Evolutionary conservation across 2,797 vertebrate species (phyloP).

Genomic region (Tapera naevia): DNA sequence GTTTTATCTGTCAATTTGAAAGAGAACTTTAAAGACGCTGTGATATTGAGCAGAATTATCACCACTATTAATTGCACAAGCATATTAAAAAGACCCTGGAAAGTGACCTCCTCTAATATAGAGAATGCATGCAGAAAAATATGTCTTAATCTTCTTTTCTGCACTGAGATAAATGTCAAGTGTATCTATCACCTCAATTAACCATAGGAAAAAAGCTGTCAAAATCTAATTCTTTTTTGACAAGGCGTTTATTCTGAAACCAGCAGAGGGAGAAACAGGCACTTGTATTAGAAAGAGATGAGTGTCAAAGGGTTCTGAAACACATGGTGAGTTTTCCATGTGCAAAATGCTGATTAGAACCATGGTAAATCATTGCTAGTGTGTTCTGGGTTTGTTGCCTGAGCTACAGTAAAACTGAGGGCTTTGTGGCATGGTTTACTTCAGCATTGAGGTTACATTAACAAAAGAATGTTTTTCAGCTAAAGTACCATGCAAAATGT

Average conservation of each 20-base stretch:
- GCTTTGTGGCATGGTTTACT: constrained; percentile 57
- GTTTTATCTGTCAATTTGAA: constrained; percentile 78
- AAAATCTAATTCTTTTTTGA: constrained; percentile 81
- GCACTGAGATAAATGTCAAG: constrained; percentile 84
- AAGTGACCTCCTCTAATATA: constrained; percentile 83
- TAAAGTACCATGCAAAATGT: constrained; percentile 46
- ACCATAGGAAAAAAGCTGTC: constrained; percentile 81
- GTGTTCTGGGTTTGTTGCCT: constrained; percentile 62
- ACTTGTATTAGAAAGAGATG: constrained; percentile 73
- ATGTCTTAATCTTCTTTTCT: constrained; percentile 83
- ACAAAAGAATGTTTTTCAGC: constrained; percentile 60
- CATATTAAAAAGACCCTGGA: constrained; percentile 83
- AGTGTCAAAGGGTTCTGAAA: constrained; percentile 71
- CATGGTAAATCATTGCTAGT: constrained; percentile 58
- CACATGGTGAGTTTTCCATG: constrained; percentile 71
- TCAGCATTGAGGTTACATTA: constrained; percentile 42
- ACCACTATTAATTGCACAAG: constrained; percentile 80
- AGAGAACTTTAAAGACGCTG: constrained; percentile 75
- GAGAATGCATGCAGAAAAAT: constrained; percentile 78
- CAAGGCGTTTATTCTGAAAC: constrained; percentile 78
- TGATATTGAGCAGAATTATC: constrained; percentile 77
- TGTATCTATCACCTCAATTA: constrained; percentile 89
- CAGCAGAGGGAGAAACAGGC: constrained; percentile 71
- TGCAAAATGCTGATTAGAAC: constrained; percentile 76
- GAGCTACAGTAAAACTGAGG: constrained; percentile 55